Evolutionary conservation across 2,888 invertebrate genomes (phyloP), one percentile per base, ranked within the genome.

Genomic region (Ormyrus pomaceus): DNA sequence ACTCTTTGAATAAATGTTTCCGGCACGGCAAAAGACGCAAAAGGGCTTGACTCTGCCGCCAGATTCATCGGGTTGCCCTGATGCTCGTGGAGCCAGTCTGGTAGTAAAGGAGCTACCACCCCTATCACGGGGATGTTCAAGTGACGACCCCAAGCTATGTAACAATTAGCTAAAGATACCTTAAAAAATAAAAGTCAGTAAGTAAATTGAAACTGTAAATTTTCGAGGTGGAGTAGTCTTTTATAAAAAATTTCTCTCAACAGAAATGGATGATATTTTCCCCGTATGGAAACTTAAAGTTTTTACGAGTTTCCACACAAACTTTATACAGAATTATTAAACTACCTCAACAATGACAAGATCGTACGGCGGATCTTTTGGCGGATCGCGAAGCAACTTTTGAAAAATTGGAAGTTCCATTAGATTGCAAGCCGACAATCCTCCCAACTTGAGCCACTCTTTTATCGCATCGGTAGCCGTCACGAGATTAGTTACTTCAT

Each of bases 321-420:
- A 34, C 34, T 34, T 34, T 34, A 34, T 1, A 34, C 34, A 34
- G 34, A 34, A 34, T 34, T 34, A 34, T 34, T 34, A 34, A 34
- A 34, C 34, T 82, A 87, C 86, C 84, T 87, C 87, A 0, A 83
- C 81, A n/a, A 88, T 75, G 0, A 87, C 51, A 3, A 84, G 64
- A 65, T 88, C 87, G 66, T 88, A 88, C 6, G 88, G 85, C 19
- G 88, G 87, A 84, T 86, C 76, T 1, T 71, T 82, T 9, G 86
- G 87, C 10, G 87, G 86, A 81, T 86, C 80, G 0, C 59, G 71
- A 4, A 86, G 70, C 0, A 87, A 50, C 10, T 85, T 73, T 13
- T 83, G 83, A 0, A 88, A 11, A 5, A 79, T 46, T 0, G 87
- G 84, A 11, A 83, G 0, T 3, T 55, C 79, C 8, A 87, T 51